These are phyloP conservation scores for Actinemys pallida DNA, from an alignment of 2,113 vertebrate genomes.

Conservation along the genomic window DNA sequence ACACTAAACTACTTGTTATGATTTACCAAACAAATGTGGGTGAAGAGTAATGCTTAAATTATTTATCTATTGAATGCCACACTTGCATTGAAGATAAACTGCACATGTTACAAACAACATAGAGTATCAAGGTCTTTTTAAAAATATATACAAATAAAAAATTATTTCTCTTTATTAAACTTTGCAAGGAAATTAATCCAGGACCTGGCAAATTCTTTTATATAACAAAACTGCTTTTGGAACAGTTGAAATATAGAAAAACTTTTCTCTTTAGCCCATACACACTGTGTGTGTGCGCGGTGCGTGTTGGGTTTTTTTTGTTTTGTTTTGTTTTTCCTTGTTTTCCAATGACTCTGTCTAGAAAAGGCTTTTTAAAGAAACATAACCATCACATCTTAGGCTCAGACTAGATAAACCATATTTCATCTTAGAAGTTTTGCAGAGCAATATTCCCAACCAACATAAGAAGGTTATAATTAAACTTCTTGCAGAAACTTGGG, in stretches of 20 bases:
- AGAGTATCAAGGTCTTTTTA: neutral
- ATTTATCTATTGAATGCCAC: neutral
- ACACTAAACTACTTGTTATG: neutral
- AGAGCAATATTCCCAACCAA: neutral
- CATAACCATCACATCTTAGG: neutral
- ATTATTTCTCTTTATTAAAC: neutral
- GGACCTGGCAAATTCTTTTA: neutral
- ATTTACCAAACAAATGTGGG: neutral
- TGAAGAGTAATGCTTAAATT: neutral
- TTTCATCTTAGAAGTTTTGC: neutral
- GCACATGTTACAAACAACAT: neutral
- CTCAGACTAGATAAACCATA: neutral
- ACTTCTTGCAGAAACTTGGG: neutral
- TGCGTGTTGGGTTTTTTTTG: no score
- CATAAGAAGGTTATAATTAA: neutral
- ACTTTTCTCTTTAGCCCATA: neutral
- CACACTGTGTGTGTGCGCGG: neutral
- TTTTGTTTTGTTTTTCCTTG: no score
- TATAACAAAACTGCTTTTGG: neutral
- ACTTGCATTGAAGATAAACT: neutral
- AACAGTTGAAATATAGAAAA: neutral
- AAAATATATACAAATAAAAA: neutral
- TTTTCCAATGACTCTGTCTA: neutral
- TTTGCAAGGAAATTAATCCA: neutral
- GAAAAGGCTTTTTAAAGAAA: neutral